Conservation (phyloP, 2,797 vertebrate species). For the Ctenopoma multispine region DNA sequence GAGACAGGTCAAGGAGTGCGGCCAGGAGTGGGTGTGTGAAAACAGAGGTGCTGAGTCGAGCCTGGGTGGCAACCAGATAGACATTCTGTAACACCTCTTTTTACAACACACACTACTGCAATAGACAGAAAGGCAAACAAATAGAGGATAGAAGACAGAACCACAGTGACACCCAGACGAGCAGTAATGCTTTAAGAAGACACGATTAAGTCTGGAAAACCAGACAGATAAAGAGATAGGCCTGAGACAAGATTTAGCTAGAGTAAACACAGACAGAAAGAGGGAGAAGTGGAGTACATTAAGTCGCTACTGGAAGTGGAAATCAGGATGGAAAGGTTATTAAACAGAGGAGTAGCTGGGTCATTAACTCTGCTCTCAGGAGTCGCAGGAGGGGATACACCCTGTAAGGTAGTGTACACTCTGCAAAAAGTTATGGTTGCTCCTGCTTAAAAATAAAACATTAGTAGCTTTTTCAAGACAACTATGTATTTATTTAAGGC, state of each 20-base stretch:
- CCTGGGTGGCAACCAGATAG: conserved; percentile 18
- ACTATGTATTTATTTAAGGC: conserved; percentile 18
- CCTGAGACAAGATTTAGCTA: conserved; percentile 33
- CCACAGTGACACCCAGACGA: conserved; percentile 4
- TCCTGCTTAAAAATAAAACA: background rate
- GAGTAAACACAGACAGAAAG: conserved; percentile 48
- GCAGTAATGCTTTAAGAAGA: conserved; percentile 16
- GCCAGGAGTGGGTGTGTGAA: conserved; percentile 10
- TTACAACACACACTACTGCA: conserved; percentile 22
- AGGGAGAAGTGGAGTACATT: conserved; percentile 33
- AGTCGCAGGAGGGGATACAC: conserved; percentile 45
- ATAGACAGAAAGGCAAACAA: conserved; percentile 12
- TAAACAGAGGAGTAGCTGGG: conserved; percentile 54
- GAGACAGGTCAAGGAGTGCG: conserved; percentile 6
- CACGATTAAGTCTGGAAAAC: conserved; percentile 32
- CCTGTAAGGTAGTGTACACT: conserved; percentile 20
- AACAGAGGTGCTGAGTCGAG: conserved; percentile 37
- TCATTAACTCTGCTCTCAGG: conserved; percentile 54
- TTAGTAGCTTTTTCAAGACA: conserved; percentile 5
- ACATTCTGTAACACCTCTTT: conserved; percentile 29
- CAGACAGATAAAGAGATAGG: conserved; percentile 55
- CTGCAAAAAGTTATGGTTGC: conserved; percentile 32
- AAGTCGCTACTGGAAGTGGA: conserved; percentile 48
- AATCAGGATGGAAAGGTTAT: conserved; percentile 50
- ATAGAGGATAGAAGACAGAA: conserved; percentile 15